A percentile compares a stretch with the other conserved stretches of the same genome.
Evolutionary conservation across 2,888 invertebrate species (phyloP).

Genomic region (Ephialtes manifestator): DNA sequence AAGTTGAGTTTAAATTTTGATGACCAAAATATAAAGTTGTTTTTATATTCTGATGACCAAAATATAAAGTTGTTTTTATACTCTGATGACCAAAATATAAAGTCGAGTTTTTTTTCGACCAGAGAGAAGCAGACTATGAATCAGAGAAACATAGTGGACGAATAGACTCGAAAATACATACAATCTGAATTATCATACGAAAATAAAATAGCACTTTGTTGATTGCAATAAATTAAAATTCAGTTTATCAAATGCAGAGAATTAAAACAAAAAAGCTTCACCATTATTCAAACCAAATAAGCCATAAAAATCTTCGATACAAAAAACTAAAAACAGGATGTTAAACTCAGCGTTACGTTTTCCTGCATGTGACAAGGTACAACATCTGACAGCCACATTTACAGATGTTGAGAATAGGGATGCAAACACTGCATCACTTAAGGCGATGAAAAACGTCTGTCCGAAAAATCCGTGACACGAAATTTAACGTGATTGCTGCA

Average conservation of each 20-base stretch:
- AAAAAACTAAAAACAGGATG: slow-evolving; percentile 1
- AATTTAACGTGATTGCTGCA: slow-evolving; percentile 9
- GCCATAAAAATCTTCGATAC: not conserved
- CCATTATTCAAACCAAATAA: not conserved
- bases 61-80: too few relatives aligned
- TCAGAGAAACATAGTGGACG: too few relatives aligned
- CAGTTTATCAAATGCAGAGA: not conserved
- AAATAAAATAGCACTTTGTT: too few relatives aligned
- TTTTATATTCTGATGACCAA: too few relatives aligned
- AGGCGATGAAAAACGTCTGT: not conserved
- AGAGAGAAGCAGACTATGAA: too few relatives aligned
- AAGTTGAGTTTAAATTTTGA: too few relatives aligned
- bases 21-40: too few relatives aligned
- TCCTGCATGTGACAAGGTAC: not conserved
- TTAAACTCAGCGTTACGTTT: not conserved
- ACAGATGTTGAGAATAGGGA: not conserved
- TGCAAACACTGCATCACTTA: not conserved
- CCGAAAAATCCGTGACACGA: slow-evolving; percentile 26
- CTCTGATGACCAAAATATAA: too few relatives aligned
- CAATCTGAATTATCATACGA: too few relatives aligned
- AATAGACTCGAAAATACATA: too few relatives aligned
- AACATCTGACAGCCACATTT: slow-evolving; percentile 22
- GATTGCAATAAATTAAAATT: too few relatives aligned
- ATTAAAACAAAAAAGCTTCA: not conserved
- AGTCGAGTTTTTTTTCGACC: too few relatives aligned